Evolutionary conservation across 1,140 invertebrate species (phyloP).

Genomic region (Trichoplusia ni): DNA sequence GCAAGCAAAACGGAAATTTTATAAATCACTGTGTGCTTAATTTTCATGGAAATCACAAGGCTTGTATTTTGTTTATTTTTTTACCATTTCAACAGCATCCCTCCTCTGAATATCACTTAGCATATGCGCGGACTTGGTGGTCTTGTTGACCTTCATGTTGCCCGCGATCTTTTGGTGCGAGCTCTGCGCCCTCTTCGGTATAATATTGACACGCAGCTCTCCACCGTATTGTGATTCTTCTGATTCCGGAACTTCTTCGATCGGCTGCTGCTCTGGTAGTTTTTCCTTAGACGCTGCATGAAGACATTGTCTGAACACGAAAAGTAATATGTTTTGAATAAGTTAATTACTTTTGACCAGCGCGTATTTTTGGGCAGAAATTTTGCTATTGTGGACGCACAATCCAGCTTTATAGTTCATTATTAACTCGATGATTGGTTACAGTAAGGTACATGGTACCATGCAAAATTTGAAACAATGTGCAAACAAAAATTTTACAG

Average conservation of each 20-base stretch:
- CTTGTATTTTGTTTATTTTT: no score
- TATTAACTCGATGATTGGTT: no score
- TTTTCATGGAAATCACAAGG: no score
- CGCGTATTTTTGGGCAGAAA: background rate
- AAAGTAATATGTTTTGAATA: background rate
- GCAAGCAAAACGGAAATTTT: conserved; percentile 25
- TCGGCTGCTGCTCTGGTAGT: conserved; percentile 6
- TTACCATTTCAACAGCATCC: conserved; percentile 46
- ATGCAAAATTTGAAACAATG: no score
- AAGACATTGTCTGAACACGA: conserved; percentile 45
- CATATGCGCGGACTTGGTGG: conserved; percentile 67
- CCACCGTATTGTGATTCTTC: conserved; percentile 20
- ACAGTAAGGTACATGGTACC: no score
- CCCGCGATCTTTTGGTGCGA: conserved; percentile 57
- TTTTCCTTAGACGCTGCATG: conserved; percentile 29
- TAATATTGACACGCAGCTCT: conserved; percentile 46
- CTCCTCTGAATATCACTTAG: conserved; percentile 48
- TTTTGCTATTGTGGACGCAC: background rate
- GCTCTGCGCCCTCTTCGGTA: conserved; percentile 67
- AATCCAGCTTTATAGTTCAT: no score
- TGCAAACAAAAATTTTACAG: no score
- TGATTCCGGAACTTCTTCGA: conserved; percentile 34
- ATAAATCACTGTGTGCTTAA: no score
- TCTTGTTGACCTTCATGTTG: conserved; percentile 54
- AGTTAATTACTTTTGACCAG: background rate